Base-by-base conservation (phyloP, 1,140 invertebrate species). In the Apis cerana region DNA sequence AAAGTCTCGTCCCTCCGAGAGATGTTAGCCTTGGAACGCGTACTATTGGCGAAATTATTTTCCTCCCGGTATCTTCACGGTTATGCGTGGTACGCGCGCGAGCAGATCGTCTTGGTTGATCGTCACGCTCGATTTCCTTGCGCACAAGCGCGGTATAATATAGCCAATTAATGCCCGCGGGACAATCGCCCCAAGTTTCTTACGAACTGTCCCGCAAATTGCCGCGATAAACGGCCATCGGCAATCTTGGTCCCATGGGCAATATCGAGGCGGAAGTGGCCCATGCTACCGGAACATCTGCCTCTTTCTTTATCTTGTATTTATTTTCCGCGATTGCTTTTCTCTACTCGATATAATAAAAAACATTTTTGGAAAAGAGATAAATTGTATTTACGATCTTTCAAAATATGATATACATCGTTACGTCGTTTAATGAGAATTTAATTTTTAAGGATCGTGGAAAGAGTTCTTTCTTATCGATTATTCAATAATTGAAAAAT, bases 191-290 rank as follows among this genome's bases (percentile, higher is more conserved):
- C 17, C 21, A 50, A 86, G 76, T 87, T 84, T 84, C 85, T 87
- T 87, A 86, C 82, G 43, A 87, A 84, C 81, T 87, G 86, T 85
- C 77, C 69, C 74, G 85, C 81, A 84, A 87, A 87, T 87, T 87
- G 82, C 68, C 68, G 77, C 85, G 86, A 77, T 67, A 86, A 84
- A 87, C 82, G 62, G 27, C 77, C 48, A 13, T 21, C 58, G 75
- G 84, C 62, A 33, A 61, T 61, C 62, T 54, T 54, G 21, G 68
- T 13, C 15, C 54, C 23, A 43, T 13, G n/a, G 56, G 43, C 71
- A 64, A 67, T 86, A 77, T 84, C 33, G 65, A 64, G 33, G 23
- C 83, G 85, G 85, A 86, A 87, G 85, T 72, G 61, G 75, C 23
- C 59, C 27, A 62, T 48, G 76, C 76, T 86, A 83, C 80, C 80